These are phyloP conservation scores for Colaptes auratus DNA, from an alignment of 2,113 vertebrate species.

Conservation along the genomic window DNA sequence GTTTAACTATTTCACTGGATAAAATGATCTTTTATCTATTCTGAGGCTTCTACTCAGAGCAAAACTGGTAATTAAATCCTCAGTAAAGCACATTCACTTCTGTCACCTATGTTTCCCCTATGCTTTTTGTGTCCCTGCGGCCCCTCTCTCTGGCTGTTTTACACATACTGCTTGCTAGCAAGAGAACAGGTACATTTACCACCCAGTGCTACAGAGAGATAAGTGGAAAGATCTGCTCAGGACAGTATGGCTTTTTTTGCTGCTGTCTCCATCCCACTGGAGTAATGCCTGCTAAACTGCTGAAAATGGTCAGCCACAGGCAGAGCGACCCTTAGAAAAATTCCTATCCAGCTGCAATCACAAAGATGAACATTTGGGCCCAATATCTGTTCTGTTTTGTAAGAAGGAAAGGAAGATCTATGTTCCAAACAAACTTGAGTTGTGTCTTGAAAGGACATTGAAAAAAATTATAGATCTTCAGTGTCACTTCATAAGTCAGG, in stretches of 20 bases:
- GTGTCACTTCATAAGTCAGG: conserved; percentile 2
- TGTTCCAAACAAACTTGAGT: neutral
- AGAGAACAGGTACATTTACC: neutral
- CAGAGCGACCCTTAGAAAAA: neutral
- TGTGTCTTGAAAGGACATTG: neutral
- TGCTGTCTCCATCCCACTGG: neutral
- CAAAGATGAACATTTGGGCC: neutral
- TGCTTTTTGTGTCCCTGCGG: neutral
- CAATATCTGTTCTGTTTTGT: neutral
- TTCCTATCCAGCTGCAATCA: neutral
- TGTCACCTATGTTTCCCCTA: neutral
- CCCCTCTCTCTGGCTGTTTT: no score
- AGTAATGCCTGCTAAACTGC: neutral
- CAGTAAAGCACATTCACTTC: neutral
- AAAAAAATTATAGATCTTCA: conserved; percentile 18
- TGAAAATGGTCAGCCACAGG: neutral
- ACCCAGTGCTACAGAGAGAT: neutral
- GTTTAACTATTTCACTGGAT: neutral
- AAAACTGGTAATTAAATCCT: neutral
- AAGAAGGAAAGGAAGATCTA: neutral
- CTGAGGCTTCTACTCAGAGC: neutral
- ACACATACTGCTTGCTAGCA: neutral
- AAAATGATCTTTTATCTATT: neutral
- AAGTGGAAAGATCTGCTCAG: neutral
- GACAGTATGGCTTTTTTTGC: neutral